Evolutionary conservation across 1,140 invertebrate species (phyloP).

Genomic region (Drosophila insularis): DNA sequence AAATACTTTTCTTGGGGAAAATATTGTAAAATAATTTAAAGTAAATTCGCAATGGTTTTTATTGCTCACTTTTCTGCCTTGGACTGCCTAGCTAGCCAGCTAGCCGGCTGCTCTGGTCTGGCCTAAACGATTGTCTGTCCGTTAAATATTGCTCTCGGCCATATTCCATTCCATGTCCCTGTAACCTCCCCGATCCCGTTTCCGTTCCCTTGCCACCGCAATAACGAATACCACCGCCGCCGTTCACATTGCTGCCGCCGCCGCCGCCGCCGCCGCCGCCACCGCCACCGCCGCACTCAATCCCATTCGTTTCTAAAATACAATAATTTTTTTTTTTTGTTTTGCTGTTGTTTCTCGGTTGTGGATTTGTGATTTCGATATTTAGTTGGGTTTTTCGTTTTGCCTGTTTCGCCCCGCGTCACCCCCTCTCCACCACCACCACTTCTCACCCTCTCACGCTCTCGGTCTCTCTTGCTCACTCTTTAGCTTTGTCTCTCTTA

Average conservation of each 20-base stretch:
- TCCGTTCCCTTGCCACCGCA: background rate
- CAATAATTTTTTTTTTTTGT: constrained; percentile 20
- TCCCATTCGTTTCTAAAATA: constrained; percentile 8
- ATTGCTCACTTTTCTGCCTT: constrained; percentile 2
- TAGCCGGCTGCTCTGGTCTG: background rate
- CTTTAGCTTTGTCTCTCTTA: constrained; percentile 20
- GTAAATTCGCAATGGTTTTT: background rate
- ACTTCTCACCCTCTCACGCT: background rate
- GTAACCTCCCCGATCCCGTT: background rate
- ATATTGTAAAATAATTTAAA: no score
- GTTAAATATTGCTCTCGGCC: constrained; percentile 5
- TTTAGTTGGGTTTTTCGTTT: constrained; percentile 71
- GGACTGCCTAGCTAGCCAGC: background rate
- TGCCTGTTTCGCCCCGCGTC: constrained; percentile 13
- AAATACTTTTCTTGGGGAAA: no score
- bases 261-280: background rate
- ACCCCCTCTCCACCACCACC: background rate
- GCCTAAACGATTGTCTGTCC: constrained; percentile 10
- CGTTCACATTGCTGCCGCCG: constrained; percentile 1
- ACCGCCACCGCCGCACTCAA: background rate
- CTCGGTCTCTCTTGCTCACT: background rate
- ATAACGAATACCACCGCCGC: background rate
- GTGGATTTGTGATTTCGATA: constrained; percentile 79
- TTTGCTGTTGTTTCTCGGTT: constrained; percentile 57
- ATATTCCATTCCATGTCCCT: background rate